Evolutionary conservation across 2,888 invertebrate genomes (phyloP).

Genomic region (Zygothrica quintamaculata): DNA sequence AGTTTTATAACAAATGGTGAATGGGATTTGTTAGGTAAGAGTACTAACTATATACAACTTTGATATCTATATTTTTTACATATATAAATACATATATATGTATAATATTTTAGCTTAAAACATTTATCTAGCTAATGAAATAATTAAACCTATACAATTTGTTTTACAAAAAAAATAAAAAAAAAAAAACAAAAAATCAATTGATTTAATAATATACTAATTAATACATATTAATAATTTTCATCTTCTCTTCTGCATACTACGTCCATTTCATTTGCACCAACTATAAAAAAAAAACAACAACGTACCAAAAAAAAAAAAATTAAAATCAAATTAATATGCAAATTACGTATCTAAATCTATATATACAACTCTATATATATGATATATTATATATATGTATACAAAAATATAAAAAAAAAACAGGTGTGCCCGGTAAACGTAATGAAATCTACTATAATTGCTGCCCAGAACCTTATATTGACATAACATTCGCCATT

Average conservation of each 20-base stretch:
- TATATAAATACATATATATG: no score
- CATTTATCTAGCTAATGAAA: conserved; percentile 19
- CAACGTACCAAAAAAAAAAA: conserved; percentile 6
- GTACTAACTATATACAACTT: no score
- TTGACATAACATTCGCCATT: conserved; percentile 98
- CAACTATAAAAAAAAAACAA: conserved; percentile 20
- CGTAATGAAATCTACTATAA: conserved; percentile 97
- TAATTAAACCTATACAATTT: conserved; percentile 6
- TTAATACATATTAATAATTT: conserved; percentile 42
- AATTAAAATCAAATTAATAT: conserved; percentile 4
- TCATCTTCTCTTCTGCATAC: conserved; percentile 60
- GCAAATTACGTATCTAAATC: conserved; percentile 9
- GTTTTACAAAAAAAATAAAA: background rate
- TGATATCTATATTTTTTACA: no score
- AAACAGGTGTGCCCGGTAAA: conserved; percentile 94
- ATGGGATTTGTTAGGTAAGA: conserved; percentile 98
- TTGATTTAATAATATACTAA: conserved; percentile 31
- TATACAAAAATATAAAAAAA: background rate
- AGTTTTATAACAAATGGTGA: conserved; percentile 99
- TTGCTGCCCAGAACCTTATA: conserved; percentile 98
- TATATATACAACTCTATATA: conserved; percentile 13
- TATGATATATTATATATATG: background rate
- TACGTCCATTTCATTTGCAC: conserved; percentile 42
- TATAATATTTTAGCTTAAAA: no score
- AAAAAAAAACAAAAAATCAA: conserved; percentile 5